phyloP scores from a whole-genome alignment of 1,140 invertebrate genomes.

The Drosophila dunni region DNA sequence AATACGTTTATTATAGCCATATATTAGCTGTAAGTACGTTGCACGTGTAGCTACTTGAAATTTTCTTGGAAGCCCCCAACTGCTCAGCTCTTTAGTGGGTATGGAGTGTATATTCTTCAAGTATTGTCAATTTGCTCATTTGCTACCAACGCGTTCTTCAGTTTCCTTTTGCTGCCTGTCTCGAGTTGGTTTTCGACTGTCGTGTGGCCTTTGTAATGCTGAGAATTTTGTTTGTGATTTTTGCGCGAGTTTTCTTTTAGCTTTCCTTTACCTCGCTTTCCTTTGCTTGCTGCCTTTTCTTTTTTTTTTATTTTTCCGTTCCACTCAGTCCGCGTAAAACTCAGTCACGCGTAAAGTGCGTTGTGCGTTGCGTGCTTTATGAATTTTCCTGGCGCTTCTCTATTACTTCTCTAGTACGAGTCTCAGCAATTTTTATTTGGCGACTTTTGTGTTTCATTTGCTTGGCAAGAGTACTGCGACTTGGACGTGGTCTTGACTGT shows the following conservation, averaged over 20 bases:
- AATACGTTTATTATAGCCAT: slow-evolving; percentile 6
- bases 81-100: slow-evolving; percentile 3
- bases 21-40: background rate
- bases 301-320: background rate
- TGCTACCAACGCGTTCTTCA: slow-evolving; percentile 6
- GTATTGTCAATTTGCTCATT: slow-evolving; percentile 27
- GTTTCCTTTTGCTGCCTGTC: background rate
- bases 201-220: slow-evolving; percentile 47
- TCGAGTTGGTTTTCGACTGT: slow-evolving; percentile 8
- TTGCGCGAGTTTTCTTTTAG: slow-evolving; percentile 46
- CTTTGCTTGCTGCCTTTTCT: background rate
- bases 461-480: background rate
- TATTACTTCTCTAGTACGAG: slow-evolving; percentile 57
- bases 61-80: slow-evolving; percentile 5
- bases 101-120: slow-evolving; percentile 15
- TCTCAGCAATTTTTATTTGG: slow-evolving; percentile 62
- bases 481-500: background rate
- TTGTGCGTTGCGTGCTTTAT: slow-evolving; percentile 69
- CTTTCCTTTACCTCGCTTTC: slow-evolving; percentile 21
- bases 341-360: slow-evolving; percentile 71
- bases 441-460: slow-evolving; percentile 49
- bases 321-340: slow-evolving; percentile 30
- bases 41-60: background rate
- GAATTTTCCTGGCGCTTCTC: slow-evolving; percentile 61
- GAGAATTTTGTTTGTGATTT: slow-evolving; percentile 80